phyloP scores from a whole-genome alignment of 2,888 invertebrate species.

The Pseudanteris insignis region DNA sequence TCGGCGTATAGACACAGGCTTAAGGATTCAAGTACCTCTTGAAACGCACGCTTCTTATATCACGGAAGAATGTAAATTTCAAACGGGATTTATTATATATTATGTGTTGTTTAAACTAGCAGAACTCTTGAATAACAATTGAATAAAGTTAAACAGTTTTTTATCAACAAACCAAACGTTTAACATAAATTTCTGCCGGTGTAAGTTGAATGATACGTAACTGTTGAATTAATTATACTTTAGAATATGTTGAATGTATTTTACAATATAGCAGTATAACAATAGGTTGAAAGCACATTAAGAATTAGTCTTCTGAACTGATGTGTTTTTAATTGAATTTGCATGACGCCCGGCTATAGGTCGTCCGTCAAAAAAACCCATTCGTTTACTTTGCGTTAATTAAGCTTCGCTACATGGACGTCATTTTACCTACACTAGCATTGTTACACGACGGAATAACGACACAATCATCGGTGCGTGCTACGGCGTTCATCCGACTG shows the following conservation, averaged over 20 bases:
- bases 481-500: conserved; percentile 33
- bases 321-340: conserved; percentile 39
- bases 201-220: too few species aligned
- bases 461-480: conserved; percentile 42
- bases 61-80: conserved; percentile 36
- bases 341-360: conserved; percentile 26
- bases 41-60: conserved; percentile 32
- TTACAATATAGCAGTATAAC: too few species aligned
- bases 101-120: conserved; percentile 7
- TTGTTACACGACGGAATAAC: conserved; percentile 30
- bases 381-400: conserved; percentile 37
- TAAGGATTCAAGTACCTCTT: conserved; percentile 37
- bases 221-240: too few species aligned
- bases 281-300: too few species aligned
- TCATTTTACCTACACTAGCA: conserved; percentile 33
- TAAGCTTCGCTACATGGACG: conserved; percentile 33
- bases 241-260: too few species aligned
- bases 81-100: conserved; percentile 26
- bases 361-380: conserved; percentile 26
- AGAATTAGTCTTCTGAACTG: conserved; percentile 29
- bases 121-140: too few species aligned
- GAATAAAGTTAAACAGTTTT: too few species aligned
- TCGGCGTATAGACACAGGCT: conserved; percentile 43
- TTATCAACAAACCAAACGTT: too few species aligned
- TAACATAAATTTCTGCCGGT: too few species aligned